Percentiles rank a stretch among this genome's conserved stretches.
Evolutionary conservation across 2,113 vertebrate genomes (phyloP).

Genomic region (Planiliza haematocheilus): DNA sequence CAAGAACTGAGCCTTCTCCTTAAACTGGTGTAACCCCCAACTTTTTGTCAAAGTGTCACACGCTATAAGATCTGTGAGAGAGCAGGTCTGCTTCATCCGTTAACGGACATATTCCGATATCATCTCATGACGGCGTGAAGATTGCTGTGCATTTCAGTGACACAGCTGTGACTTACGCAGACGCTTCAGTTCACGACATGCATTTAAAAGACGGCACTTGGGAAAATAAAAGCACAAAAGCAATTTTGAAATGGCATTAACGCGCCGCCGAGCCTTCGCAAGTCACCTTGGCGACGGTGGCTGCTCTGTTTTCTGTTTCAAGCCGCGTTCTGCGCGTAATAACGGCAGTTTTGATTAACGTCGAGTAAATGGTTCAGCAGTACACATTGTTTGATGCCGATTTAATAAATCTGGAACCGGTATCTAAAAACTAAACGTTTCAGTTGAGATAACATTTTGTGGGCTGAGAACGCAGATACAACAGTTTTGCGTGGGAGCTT

Average conservation of each 20-base stretch:
- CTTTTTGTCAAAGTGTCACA: constrained; percentile 42
- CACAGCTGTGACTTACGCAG: not conserved
- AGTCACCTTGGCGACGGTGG: not conserved
- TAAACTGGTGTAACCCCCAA: not conserved
- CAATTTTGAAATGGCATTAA: constrained; percentile 6
- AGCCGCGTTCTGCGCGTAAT: not conserved
- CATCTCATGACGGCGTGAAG: constrained; percentile 7
- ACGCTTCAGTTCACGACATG: not conserved
- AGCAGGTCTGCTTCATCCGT: constrained; percentile 17
- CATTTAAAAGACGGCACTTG: constrained; percentile 18
- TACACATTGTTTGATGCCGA: not conserved
- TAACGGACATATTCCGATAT: constrained; percentile 26
- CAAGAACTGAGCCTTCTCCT: not conserved
- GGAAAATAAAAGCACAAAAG: not conserved
- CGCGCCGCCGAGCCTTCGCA: not conserved
- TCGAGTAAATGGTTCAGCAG: not conserved
- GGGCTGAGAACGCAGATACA: not conserved
- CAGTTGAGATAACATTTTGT: not conserved
- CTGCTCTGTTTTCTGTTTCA: not conserved
- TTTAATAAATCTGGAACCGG: too few species aligned
- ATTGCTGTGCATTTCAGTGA: constrained; percentile 6
- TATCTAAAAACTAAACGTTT: not conserved
- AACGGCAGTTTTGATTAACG: not conserved
- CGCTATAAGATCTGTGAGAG: not conserved
- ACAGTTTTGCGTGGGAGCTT: not conserved